Percentiles rank a stretch among this genome's conserved stretches.
Conservation (phyloP, 2,113 vertebrate genomes). For the Brachionichthys hirsutus region DNA sequence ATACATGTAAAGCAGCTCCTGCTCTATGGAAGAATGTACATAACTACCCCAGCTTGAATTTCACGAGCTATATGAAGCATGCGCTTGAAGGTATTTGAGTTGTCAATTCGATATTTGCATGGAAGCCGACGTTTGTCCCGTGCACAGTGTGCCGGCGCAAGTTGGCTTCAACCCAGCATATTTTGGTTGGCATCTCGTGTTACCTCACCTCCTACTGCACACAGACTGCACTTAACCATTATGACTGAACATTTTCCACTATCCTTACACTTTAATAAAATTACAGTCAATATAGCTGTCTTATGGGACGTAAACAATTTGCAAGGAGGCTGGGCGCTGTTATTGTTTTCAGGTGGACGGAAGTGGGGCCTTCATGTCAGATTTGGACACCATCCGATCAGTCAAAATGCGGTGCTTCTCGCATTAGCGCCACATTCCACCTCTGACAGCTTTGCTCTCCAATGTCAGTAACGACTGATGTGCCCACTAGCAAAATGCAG, state of each 20-base stretch:
- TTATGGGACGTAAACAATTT: conserved; percentile 8
- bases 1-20: conserved; percentile 28
- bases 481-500: conserved; percentile 41
- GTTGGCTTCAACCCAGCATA: conserved; percentile 59
- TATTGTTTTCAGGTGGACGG: conserved; percentile 29
- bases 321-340: conserved; percentile 4
- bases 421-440: conserved; percentile 55
- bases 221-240: conserved; percentile 53
- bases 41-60: conserved; percentile 31
- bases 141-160: conserved; percentile 51
- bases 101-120: conserved; percentile 28
- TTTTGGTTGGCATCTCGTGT: conserved; percentile 67
- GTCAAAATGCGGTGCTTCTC: conserved; percentile 49
- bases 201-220: conserved; percentile 58
- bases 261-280: conserved; percentile 46
- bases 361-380: conserved; percentile 23
- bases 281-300: conserved; percentile 43
- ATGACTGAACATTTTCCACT: conserved; percentile 50
- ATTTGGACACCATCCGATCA: conserved; percentile 51
- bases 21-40: conserved; percentile 28
- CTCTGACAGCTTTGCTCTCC: conserved; percentile 59
- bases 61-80: conserved; percentile 21
- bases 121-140: conserved; percentile 16
- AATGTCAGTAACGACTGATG: conserved; percentile 62
- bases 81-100: conserved; percentile 24